Evolutionary conservation across 2,113 vertebrate species (phyloP).

Genomic region (Scytalopus superciliaris): DNA sequence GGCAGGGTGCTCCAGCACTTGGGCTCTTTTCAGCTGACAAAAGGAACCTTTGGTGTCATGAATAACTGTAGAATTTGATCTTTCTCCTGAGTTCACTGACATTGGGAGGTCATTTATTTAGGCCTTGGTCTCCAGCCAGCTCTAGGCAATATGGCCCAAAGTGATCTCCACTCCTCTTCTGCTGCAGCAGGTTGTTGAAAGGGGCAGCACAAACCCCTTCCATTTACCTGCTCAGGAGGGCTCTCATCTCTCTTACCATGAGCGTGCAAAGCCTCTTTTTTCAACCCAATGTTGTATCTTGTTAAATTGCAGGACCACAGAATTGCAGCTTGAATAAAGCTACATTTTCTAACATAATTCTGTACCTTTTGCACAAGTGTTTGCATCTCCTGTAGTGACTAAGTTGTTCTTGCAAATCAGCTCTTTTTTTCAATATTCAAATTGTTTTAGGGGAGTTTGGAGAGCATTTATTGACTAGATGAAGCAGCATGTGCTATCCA

Average conservation of each 20-base stretch:
- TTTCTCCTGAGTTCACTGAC: neutral
- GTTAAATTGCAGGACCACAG: neutral
- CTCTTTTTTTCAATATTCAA: neutral
- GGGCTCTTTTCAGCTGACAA: neutral
- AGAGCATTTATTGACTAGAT: neutral
- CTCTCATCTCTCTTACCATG: neutral
- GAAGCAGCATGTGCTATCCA: neutral
- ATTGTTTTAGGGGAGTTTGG: neutral
- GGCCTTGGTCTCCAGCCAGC: neutral
- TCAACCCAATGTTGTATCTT: fast-evolving
- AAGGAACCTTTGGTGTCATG: neutral
- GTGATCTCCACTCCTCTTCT: neutral
- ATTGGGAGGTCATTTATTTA: neutral
- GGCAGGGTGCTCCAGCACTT: neutral
- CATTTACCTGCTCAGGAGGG: neutral
- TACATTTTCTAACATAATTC: neutral
- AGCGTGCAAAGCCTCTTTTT: neutral
- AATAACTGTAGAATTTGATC: neutral
- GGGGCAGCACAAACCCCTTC: neutral
- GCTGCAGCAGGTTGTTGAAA: neutral
- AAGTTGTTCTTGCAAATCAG: neutral
- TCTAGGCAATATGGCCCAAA: neutral
- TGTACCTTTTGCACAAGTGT: neutral
- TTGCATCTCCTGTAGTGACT: neutral
- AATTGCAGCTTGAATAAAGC: neutral